Percentiles rank a stretch among this genome's conserved stretches.
These are phyloP conservation scores for Indicator maculatus DNA, from an alignment of 2,113 vertebrate genomes.

Conservation along the genomic window DNA sequence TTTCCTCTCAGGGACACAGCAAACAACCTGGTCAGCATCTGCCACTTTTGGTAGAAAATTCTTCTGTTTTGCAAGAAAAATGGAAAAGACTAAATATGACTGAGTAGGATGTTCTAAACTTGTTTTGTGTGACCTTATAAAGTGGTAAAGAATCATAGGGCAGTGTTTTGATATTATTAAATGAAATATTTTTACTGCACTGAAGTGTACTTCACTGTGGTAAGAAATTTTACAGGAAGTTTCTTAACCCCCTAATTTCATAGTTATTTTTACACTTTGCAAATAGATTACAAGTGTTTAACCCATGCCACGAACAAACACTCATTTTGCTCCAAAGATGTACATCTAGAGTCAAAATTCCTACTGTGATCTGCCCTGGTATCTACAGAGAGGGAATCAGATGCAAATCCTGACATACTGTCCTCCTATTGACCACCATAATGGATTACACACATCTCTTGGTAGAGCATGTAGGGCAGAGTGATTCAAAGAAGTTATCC, in stretches of 20 bases:
- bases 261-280: neutral
- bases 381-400: neutral
- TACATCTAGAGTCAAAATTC: neutral
- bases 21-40: neutral
- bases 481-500: neutral
- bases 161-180: neutral
- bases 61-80: neutral
- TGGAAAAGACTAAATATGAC: neutral
- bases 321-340: neutral
- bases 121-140: neutral
- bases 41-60: neutral
- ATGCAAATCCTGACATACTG: neutral
- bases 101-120: neutral
- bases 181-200: neutral
- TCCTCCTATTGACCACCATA: neutral
- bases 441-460: neutral
- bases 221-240: neutral
- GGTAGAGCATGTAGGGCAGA: neutral
- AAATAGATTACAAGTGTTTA: neutral
- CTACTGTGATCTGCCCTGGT: neutral
- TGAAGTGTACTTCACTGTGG: rapidly evolving
- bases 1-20: neutral
- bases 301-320: neutral
- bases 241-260: rapidly evolving
- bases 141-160: neutral